Conservation (phyloP, 2,113 vertebrate species). For the Uria lomvia region DNA sequence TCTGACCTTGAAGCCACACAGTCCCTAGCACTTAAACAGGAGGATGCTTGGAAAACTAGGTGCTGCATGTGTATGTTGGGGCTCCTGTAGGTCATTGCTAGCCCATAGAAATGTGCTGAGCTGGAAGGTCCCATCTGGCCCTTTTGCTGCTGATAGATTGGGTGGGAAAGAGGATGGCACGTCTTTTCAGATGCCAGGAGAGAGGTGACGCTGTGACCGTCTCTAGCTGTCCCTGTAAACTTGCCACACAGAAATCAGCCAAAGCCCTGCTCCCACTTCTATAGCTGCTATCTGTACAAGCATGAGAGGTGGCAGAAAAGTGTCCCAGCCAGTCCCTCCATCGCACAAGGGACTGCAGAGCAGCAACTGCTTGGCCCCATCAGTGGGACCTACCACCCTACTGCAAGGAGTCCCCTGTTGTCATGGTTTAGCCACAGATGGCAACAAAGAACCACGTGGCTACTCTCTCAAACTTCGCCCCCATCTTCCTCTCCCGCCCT, state of each 20-base stretch:
- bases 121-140: neutral
- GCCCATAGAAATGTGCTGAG: fast-evolving
- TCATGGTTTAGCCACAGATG: too few species aligned
- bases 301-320: too few species aligned
- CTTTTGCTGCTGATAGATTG: neutral
- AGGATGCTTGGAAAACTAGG: neutral
- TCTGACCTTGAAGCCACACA: neutral
- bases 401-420: neutral
- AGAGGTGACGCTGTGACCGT: neutral
- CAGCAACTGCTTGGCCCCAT: neutral
- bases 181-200: neutral
- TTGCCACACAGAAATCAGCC: neutral
- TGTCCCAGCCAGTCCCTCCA: neutral
- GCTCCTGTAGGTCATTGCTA: neutral
- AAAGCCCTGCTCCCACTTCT: neutral
- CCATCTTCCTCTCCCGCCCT: too few species aligned
- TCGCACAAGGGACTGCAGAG: neutral
- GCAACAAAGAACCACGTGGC: too few species aligned
- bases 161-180: neutral
- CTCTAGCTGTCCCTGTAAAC: neutral
- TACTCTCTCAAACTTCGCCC: too few species aligned
- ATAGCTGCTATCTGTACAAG: neutral
- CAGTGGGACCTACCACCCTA: neutral
- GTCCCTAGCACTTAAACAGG: neutral
- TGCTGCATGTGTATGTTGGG: neutral